Evolutionary conservation across 2,888 invertebrate genomes (phyloP).

Genomic region (Tromatobia lineatoria): DNA sequence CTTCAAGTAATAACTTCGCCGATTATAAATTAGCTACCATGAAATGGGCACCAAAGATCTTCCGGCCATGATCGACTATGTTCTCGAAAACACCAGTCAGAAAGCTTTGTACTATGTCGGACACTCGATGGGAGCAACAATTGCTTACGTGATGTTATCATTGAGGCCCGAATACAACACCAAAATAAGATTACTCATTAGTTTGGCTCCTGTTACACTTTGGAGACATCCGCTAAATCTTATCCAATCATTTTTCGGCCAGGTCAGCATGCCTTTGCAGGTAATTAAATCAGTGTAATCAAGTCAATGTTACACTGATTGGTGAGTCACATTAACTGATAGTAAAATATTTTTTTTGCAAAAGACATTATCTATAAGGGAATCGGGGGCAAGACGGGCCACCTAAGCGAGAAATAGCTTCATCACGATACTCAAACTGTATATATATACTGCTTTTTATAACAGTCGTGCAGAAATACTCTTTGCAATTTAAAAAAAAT

Average conservation of each 20-base stretch:
- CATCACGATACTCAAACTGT: no score
- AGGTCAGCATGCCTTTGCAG: conserved; percentile 48
- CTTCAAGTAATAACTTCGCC: background rate
- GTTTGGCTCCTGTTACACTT: conserved; percentile 58
- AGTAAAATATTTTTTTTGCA: no score
- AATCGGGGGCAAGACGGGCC: no score
- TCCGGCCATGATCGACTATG: conserved; percentile 59
- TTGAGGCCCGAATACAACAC: conserved; percentile 59
- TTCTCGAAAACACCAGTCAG: conserved; percentile 37
- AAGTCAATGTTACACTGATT: background rate
- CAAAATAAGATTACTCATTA: conserved; percentile 60
- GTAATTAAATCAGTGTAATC: conserved; percentile 20
- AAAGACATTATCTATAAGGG: no score
- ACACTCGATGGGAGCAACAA: conserved; percentile 65
- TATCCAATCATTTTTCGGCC: conserved; percentile 57
- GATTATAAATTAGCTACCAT: conserved; percentile 47
- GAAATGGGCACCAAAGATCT: conserved; percentile 60
- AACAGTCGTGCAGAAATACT: no score
- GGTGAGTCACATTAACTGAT: background rate
- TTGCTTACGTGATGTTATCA: conserved; percentile 59
- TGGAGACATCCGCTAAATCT: conserved; percentile 60
- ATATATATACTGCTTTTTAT: no score
- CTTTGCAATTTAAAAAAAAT: no score
- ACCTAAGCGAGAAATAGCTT: no score
- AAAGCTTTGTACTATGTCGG: conserved; percentile 56